Evolutionary conservation across 2,113 vertebrate genomes (phyloP), one percentile per base, ranked within the genome.

Genomic region (Podarcis raffonei): DNA sequence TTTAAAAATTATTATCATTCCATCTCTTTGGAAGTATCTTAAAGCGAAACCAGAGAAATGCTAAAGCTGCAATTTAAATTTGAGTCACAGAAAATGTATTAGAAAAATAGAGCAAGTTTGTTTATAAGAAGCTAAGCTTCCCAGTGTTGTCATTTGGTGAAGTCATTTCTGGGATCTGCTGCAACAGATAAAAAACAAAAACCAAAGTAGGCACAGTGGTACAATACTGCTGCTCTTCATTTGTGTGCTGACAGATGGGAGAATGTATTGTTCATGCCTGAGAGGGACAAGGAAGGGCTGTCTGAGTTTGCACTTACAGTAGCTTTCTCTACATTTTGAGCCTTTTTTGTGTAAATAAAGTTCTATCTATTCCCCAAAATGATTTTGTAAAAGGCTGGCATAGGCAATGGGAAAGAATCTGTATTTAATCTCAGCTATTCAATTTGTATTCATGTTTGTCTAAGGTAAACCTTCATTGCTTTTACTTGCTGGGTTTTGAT

Each of bases 331-430:
- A 16, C 66, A 42, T 4, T 83, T 89, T 62, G 59, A 62, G 59
- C 59, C 13, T 20, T 15, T 62, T 62, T 62, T 62, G 15, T 62
- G 13, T 62, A 62, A 77, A 11, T 86, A 81, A 74, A 75, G 85
- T 94, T 92, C 5, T 92, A 81, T 53, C 75, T 3, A 90, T 11
- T 87, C 75, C 37, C 62, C 8, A 22, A n/a, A 88, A 90, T 76
- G 20, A 86, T 74, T 69, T 82, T 93, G 22, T 90, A 79, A 84
- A 93, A 87, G n/a, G 65, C 83, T 77, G 74, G 83, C 30, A 91
- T 91, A 87, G 39, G 53, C 22, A 78, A 35, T 18, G 9, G 6
- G 81, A 79, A 88, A 90, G 81, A 89, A 53, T 39, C 59, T 84
- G 53, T 86, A 89, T 89, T 4, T 91, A 92, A 69, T 22, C 12